Base-by-base conservation (phyloP, 2,888 invertebrate genomes). In the Drosophila mimetica region DNA sequence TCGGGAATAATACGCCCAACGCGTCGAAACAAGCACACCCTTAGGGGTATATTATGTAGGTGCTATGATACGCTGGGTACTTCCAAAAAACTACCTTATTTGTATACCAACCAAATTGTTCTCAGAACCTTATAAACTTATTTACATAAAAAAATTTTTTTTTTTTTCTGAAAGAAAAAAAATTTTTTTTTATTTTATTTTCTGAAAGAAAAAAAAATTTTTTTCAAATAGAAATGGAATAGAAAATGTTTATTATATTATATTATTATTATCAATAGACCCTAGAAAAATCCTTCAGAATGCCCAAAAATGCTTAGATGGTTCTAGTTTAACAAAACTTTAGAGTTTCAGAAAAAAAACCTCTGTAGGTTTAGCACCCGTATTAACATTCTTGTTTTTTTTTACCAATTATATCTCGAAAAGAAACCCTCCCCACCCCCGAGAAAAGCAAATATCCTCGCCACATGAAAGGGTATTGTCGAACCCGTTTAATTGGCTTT, bases 401-500 rank as follows among this genome's bases (percentile, higher is more conserved):
- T 36, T 16, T 6, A 14, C 2, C 16, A 2, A 0, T 11, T n/a
- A n/a, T 44, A 9, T 2, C 1, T 14, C 25, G 5, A 14, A 25
- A 25, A 11, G 18, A 36, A 6, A 13, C 37, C 11, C 9, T n/a
- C 0, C n/a, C 8, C 30, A 13, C 28, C 37, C 25, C 32, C 25
- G 28, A 30, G 30, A 34, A 36, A 14, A 16, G 46, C 14, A 18
- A 30, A 25, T 51, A 52, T 18, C 25, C 51, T 32, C 7, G 25
- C 28, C n/a, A 5, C 14, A 22, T 14, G 53, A 65, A 39, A 32
- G 32, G 72, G 41, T 39, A 59, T 70, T 64, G 61, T 48, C 39
- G 55, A 66, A 71, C 66, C 75, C 75, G 73, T 76, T 85, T 85
- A 83, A 82, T 82, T 82, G 80, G 80, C 86, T 71, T 74, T 70